Base-by-base conservation (phyloP, 2,888 invertebrate species). In the Ditula angustiorana region DNA sequence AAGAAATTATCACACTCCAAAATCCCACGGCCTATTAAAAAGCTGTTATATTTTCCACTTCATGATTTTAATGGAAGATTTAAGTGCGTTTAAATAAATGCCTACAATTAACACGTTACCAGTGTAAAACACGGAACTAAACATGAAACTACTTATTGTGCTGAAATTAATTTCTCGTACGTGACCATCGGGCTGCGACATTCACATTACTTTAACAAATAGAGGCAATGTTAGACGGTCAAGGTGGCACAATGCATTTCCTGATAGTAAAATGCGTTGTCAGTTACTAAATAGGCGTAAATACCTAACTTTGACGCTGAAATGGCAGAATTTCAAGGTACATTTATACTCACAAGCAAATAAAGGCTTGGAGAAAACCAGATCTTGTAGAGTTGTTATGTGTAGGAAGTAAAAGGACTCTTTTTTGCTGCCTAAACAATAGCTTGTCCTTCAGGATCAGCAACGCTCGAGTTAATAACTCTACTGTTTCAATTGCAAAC, bases 101-200 rank as follows among this genome's bases (percentile, higher is more conserved):
- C n/a, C 23, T n/a, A n/a, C 21, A 47, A 30, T 30, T 33, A 33
- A 26, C 5, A 53, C 23, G 28, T 21, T 30, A 16, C 19, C 24
- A 44, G 13, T 24, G 33, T 23, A 44, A 58, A 24, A 61, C 46
- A 33, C 33, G 53, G 46, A 61, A 53, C 24, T 61, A 11, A 13
- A 47, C 26, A 49, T 33, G 41, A 21, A 52, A 52, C 30, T 44
- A 35, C 23, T 26, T 10, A 8, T 33, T 16, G 23, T 23, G 28
- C 13, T 16, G 35, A 53, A 64, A 53, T 41, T 37, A 44, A 41
- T 10, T 53, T 37, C 56, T 58, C 69, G 69, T 67, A 75, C 74
- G 72, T 73, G 75, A 67, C 64, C 61, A 53, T 64, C 57, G 52
- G 56, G 46, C 58, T 67, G 60, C 67, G 67, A 73, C 67, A 73